These are phyloP conservation scores for Oryzias sinensis DNA, from an alignment of 2,797 vertebrate genomes.

Conservation along the genomic window DNA sequence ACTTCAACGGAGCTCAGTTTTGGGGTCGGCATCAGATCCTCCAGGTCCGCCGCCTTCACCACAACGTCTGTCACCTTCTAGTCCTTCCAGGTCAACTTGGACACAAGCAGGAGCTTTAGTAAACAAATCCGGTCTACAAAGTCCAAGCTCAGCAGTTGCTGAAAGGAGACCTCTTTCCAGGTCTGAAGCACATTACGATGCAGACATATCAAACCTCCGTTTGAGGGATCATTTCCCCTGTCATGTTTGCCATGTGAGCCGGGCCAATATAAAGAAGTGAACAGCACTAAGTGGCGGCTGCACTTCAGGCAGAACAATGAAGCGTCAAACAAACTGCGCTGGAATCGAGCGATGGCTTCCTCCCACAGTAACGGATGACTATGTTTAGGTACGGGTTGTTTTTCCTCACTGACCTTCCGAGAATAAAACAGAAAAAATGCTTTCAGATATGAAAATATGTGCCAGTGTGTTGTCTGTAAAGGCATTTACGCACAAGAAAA, in stretches of 20 bases:
- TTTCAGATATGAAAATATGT: not conserved
- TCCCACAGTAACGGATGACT: conserved; percentile 22
- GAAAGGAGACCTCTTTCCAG: too few species aligned
- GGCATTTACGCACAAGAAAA: too few species aligned
- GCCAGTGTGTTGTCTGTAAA: too few species aligned
- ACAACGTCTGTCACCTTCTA: too few species aligned
- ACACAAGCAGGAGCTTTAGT: too few species aligned
- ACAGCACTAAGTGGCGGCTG: conserved; percentile 26
- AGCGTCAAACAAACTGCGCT: conserved; percentile 38
- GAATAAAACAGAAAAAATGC: not conserved
- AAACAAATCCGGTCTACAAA: too few species aligned
- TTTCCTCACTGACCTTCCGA: conserved; percentile 12
- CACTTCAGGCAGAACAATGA: conserved; percentile 50
- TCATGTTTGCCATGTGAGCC: conserved; percentile 6
- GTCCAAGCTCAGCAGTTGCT: too few species aligned
- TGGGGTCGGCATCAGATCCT: too few species aligned
- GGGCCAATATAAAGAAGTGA: conserved; percentile 16
- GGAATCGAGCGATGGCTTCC: conserved; percentile 49
- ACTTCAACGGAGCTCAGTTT: too few species aligned
- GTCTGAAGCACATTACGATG: not conserved
- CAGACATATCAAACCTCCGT: conserved; percentile 2
- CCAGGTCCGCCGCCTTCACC: too few species aligned
- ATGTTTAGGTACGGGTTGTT: conserved; percentile 6
- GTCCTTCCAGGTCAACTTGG: too few species aligned
- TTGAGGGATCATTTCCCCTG: conserved; percentile 42